Base-by-base conservation (phyloP, 2,888 invertebrate genomes). In the Lasioglossum leucozonium region DNA sequence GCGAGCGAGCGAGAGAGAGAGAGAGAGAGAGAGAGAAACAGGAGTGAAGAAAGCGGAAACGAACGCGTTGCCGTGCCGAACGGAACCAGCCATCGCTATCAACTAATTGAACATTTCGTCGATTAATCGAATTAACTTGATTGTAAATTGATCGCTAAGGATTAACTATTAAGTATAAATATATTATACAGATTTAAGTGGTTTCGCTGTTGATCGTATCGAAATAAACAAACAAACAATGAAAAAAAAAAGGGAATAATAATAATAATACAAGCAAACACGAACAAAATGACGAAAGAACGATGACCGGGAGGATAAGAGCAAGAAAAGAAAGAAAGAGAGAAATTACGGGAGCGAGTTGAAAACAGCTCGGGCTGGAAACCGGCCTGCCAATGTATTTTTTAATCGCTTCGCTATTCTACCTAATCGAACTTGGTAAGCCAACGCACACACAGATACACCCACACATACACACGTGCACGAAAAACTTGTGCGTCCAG, bases 351-450 rank as follows among this genome's bases (percentile, higher is more conserved):
- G 89, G 91, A 91, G 90, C 91, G 90, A 92, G 89, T 90, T 13
- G 18, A 92, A 94, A 92, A 93, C 93, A 94, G 94, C 93, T 93
- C 91, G 93, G 91, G 91, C 92, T 91, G 80, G 86, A 86, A 34
- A 34, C 79, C 87, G 93, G 93, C 93, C 93, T 91, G 87, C n/a
- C 91, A 90, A 93, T 91, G 93, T 94, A 94, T 93, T 94, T 94
- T 94, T 94, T 94, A 93, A 94, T 93, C 92, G 91, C 92, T 93
- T 93, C 91, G 86, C 91, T 92, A 91, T 92, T 93, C 92, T 65
- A 34, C 89, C 90, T 91, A 87, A 87, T 91, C 90, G 91, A 83
- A 87, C 86, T 88, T 91, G 89, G 18, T n/a, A 76, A 89, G 85
- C 88, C 87, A 83, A 10, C 69, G 1, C 1, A 44, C 44, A 44